Percentiles rank a stretch among this genome's conserved stretches.
These are phyloP conservation scores for Todiramphus saurophagus DNA, from an alignment of 2,113 vertebrate species.

Conservation along the genomic window DNA sequence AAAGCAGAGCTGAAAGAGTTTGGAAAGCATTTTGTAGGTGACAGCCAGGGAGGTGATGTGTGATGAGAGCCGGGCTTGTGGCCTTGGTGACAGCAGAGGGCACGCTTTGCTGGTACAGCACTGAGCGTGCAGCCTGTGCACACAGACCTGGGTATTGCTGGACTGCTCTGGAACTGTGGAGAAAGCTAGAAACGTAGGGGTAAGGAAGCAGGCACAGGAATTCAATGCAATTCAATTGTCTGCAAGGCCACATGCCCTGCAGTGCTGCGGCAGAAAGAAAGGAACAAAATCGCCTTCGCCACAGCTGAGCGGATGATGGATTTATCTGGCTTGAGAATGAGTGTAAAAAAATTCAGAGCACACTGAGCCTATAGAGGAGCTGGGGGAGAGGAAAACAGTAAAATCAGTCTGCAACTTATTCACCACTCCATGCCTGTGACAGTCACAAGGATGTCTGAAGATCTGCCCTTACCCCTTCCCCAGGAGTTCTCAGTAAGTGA, in stretches of 20 bases:
- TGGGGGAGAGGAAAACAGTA: background rate
- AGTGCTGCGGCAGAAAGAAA: background rate
- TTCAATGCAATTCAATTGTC: background rate
- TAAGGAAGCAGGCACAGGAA: background rate
- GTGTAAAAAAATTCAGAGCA: background rate
- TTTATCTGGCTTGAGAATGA: constrained; percentile 14
- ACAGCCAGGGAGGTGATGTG: accelerated
- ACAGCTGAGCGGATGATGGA: background rate
- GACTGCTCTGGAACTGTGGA: background rate
- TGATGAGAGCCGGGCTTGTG: accelerated
- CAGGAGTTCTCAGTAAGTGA: background rate
- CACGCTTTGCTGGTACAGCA: background rate
- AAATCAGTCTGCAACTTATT: background rate
- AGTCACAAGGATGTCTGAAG: background rate
- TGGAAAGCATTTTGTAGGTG: background rate
- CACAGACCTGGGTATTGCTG: background rate
- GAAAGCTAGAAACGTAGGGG: background rate
- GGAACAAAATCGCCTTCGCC: background rate
- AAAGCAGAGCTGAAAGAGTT: background rate
- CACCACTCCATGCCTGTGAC: accelerated
- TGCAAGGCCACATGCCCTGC: constrained; percentile 11
- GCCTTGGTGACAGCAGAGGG: constrained; percentile 44
- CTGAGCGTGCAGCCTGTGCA: background rate
- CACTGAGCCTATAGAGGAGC: background rate
- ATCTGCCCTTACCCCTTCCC: background rate